Base-by-base conservation (phyloP, 2,888 invertebrate species). In the Ischnura elegans region DNA sequence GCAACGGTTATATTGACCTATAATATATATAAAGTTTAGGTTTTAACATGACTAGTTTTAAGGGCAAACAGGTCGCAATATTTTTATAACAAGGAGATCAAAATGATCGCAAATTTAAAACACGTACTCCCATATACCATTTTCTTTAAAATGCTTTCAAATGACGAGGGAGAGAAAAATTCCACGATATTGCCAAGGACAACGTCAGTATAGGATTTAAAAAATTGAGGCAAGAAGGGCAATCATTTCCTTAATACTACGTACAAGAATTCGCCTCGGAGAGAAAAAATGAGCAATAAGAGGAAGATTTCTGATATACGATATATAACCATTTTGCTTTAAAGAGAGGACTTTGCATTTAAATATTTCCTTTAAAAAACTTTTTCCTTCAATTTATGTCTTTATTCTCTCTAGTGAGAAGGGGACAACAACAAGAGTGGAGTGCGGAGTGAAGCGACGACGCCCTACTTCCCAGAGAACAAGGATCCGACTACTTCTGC, bases 21-120 rank as follows among this genome's bases (percentile, higher is more conserved):
- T 55, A 61, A 90, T 90, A 90, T 90, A 90, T 90, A 90, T 90
- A 90, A 90, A 90, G 90, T 90, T 90, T 90, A 90, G 90, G 90
- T 90, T 90, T 90, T 90, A 90, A 90, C 90, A 90, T 90, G 90
- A 90, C 90, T 90, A 90, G 90, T 90, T 76, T 76, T 87, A 90
- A 90, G 90, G 90, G 90, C 90, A 90, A 90, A 90, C 90, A 90
- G 90, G 90, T 90, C 90, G 90, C 90, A 90, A 90, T 90, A 90
- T 90, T 90, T 51, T 87, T 90, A 76, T 76, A 90, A 90, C 90
- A 90, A 90, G 90, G 90, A 90, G 90, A 90, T 90, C 90, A 90
- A 90, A 90, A 90, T 66, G 90, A 43, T 90, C 90, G 90, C 90
- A 61, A 90, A 90, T 90, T 90, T 90, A 61, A 90, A 87, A 87